Percentiles rank a stretch among this genome's conserved stretches.
Conservation (phyloP, 2,113 vertebrate genomes). For the Abramis brama region DNA sequence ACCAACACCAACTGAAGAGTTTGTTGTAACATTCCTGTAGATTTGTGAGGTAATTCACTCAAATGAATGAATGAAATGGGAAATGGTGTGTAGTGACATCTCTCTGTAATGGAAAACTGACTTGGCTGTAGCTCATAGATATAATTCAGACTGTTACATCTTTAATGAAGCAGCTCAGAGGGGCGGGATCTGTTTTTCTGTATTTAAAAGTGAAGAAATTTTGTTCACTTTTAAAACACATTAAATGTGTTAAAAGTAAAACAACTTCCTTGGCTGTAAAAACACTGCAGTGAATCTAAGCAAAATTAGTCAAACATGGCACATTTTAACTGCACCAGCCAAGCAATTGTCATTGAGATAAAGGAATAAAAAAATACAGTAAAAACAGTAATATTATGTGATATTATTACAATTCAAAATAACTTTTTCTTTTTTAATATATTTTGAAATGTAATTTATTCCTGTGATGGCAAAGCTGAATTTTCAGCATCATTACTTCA, state of each 20-base stretch:
- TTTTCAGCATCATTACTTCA: too few relatives aligned
- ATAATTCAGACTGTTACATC: background rate
- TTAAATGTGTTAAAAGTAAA: background rate
- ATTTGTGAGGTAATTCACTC: background rate
- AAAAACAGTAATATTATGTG: too few relatives aligned
- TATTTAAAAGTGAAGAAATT: background rate
- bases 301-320: background rate
- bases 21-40: background rate
- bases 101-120: slow-evolving; percentile 21
- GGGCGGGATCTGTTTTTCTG: background rate
- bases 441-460: too few relatives aligned
- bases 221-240: background rate
- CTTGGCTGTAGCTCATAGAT: background rate
- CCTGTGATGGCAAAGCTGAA: too few relatives aligned
- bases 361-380: too few relatives aligned
- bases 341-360: background rate
- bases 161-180: background rate
- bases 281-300: background rate
- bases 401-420: too few relatives aligned
- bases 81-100: background rate
- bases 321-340: background rate
- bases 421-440: too few relatives aligned
- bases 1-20: background rate
- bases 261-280: background rate
- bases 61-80: background rate